These are phyloP conservation scores for Leiothrix lutea DNA, from an alignment of 2,113 vertebrate species.

Conservation along the genomic window DNA sequence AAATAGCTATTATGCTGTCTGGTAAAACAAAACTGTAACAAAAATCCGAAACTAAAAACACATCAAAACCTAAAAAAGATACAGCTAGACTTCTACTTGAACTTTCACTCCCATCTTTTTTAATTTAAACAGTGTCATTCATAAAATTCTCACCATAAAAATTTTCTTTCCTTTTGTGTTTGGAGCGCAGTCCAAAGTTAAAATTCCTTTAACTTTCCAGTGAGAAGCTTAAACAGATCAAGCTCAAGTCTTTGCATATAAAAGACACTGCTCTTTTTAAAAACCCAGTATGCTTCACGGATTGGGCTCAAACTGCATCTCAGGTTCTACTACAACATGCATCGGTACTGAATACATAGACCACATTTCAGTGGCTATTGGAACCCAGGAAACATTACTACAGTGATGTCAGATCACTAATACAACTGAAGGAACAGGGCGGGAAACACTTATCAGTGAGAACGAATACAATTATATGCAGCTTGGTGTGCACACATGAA, in stretches of 20 bases:
- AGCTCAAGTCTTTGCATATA: background rate
- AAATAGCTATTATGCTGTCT: background rate
- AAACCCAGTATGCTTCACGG: background rate
- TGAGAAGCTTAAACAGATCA: background rate
- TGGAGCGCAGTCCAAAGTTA: background rate
- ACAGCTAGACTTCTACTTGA: background rate
- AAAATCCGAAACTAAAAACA: background rate
- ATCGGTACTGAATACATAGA: background rate
- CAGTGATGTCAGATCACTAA: background rate
- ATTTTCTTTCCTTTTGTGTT: background rate
- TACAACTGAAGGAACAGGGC: background rate
- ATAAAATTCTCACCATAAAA: background rate
- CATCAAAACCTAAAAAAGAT: background rate
- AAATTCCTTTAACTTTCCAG: background rate
- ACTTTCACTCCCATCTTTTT: background rate
- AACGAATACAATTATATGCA: accelerated
- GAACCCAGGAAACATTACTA: background rate
- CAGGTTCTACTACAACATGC: background rate
- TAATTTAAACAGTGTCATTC: background rate
- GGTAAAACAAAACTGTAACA: background rate
- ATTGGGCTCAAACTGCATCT: background rate
- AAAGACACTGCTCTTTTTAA: background rate
- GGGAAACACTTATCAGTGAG: background rate
- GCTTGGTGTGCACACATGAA: background rate
- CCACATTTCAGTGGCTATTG: background rate